Evolutionary conservation across 2,888 invertebrate species (phyloP).

Genomic region (Scaptomyza flava): DNA sequence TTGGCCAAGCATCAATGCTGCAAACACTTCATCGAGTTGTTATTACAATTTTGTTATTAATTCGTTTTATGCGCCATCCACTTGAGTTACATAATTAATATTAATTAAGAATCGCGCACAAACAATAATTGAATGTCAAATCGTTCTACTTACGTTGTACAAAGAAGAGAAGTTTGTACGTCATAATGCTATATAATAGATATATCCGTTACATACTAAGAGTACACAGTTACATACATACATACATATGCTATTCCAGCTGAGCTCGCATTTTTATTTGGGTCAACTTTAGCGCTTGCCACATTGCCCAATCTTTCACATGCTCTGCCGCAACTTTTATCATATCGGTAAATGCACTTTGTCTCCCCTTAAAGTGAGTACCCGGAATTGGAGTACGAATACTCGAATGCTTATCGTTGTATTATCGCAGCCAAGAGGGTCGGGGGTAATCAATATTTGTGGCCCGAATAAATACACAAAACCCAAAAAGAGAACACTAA

Average conservation of each 20-base stretch:
- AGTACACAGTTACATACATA: not conserved
- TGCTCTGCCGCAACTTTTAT: conserved; percentile 51
- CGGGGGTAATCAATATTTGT: conserved; percentile 72
- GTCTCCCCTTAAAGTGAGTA: conserved; percentile 31
- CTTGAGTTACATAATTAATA: conserved; percentile 51
- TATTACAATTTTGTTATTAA: conserved; percentile 49
- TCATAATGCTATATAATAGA: conserved; percentile 12
- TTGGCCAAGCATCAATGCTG: conserved; percentile 29
- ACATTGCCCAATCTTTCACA: conserved; percentile 49
- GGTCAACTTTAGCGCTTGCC: conserved; percentile 51
- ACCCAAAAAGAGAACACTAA: conserved; percentile 35
- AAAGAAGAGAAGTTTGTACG: conserved; percentile 5
- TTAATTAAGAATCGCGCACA: conserved; percentile 40
- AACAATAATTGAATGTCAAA: conserved; percentile 44
- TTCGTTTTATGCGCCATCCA: conserved; percentile 44
- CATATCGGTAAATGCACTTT: conserved; percentile 78
- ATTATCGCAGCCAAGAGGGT: conserved; percentile 40
- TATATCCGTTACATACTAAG: conserved; percentile 1
- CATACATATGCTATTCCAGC: conserved; percentile 23
- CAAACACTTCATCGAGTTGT: conserved; percentile 7
- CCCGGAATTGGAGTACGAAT: conserved; percentile 7
- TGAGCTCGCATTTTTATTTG: conserved; percentile 41
- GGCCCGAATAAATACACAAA: conserved; percentile 51
- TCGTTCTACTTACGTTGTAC: conserved; percentile 3
- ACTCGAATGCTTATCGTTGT: conserved; percentile 44